Evolutionary conservation across 1,140 invertebrate genomes (phyloP), one percentile per base, ranked within the genome.

Genomic region (Tribolium castaneum): DNA sequence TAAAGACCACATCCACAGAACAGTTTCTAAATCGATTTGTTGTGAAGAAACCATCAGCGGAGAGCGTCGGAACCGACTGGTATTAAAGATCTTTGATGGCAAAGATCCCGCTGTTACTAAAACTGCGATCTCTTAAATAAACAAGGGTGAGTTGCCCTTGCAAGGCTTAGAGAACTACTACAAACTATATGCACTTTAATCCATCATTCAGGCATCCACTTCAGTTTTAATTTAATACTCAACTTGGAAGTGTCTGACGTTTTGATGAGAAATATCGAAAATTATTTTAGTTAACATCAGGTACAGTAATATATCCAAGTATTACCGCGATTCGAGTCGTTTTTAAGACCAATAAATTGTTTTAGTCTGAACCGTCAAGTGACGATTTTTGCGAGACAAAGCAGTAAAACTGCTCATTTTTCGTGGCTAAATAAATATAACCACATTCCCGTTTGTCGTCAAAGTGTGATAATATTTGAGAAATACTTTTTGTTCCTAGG

Each of bases 71-170:
- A 34, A 66, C 59, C 59, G 35, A 66, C 59, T 66, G 59, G 59
- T 35, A 35, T 35, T 66, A 66, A 66, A 66, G 59, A 35, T 66
- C 59, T 66, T 66, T 66, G 59, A 66, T 66, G 59, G 59, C 25
- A 14, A 66, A 30, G 25, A 66, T 66, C 59, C 59, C 30, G 59
- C 30, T 66, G 59, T 34, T 66, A 66, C 25, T 66, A 66, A 66
- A 66, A 66, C 59, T 66, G 39, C 39, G 70, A 72, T 72, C 70
- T 50, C 50, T 72, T 72, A 72, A 72, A 72, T 72, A 72, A 72
- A 72, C 70, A 72, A 19, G 70, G 70, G 70, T 13, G 39, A 50
- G 70, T 72, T 72, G 45, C 70, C 70, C 50, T 72, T 52, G 70
- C 70, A 51, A 52, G 50, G 50, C 70, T 72, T 72, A 72, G 3